Evolutionary conservation across 2,888 invertebrate species (phyloP).

Genomic region (Aspidiotus rigidus): DNA sequence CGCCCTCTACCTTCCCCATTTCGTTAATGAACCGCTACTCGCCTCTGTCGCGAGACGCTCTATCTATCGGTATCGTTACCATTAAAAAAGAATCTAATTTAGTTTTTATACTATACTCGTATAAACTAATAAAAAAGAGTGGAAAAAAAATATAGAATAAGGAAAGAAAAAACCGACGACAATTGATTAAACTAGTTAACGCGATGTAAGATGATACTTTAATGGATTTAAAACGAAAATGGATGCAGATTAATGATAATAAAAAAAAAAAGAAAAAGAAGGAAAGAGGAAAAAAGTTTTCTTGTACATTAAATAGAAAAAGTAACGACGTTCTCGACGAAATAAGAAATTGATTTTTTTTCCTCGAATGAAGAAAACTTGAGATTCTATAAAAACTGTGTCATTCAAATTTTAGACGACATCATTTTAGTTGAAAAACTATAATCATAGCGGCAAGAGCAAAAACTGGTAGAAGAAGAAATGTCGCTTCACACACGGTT

Average conservation of each 20-base stretch:
- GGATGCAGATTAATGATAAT: neutral
- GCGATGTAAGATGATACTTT: constrained; percentile 32
- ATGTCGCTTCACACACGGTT: too few species aligned
- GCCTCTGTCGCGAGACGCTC: constrained; percentile 1
- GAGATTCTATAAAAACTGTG: too few species aligned
- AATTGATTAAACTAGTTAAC: constrained; percentile 31
- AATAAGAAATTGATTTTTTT: too few species aligned
- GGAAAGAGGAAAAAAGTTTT: too few species aligned
- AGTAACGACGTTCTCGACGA: too few species aligned
- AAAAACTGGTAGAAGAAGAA: too few species aligned
- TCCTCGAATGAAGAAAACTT: too few species aligned
- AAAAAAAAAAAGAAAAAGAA: neutral
- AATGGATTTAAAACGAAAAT: constrained; percentile 28
- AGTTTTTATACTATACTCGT: constrained; percentile 1
- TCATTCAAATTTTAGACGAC: too few species aligned
- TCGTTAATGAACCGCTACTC: constrained; percentile 30
- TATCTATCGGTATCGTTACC: constrained; percentile 13
- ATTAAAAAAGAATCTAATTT: constrained; percentile 31
- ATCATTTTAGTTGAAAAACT: too few species aligned
- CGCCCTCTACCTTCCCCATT: constrained; percentile 19
- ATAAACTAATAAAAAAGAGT: constrained; percentile 26
- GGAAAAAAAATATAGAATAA: neutral
- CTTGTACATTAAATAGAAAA: too few species aligned
- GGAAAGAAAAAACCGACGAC: constrained; percentile 8
- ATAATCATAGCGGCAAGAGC: too few species aligned